phyloP scores from a whole-genome alignment of 2,888 invertebrate genomes.

The Caenorhabditis panamensis region DNA sequence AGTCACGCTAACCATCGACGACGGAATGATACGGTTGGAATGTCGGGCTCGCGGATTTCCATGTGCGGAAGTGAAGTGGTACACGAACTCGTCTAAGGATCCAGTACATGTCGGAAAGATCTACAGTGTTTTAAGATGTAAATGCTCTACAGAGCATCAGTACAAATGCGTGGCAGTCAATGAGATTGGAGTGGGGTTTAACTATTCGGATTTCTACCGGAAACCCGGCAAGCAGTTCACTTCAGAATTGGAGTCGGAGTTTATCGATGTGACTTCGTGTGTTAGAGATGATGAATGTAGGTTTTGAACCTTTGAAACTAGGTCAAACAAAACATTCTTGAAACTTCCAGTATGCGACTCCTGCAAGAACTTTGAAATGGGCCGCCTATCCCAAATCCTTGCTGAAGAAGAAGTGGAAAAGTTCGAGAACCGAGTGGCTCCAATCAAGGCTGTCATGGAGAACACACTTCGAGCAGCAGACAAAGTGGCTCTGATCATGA shows the following conservation, averaged over 20 bases:
- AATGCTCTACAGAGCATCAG: constrained; percentile 53
- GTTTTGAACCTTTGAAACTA: too few relatives aligned
- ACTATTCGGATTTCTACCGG: constrained; percentile 62
- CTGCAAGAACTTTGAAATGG: constrained; percentile 69
- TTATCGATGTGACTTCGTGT: constrained; percentile 69
- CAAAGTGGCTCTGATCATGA: constrained; percentile 83
- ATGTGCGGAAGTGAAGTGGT: constrained; percentile 82
- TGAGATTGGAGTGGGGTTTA: constrained; percentile 61
- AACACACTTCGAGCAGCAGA: constrained; percentile 74
- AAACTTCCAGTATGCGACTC: constrained; percentile 69
- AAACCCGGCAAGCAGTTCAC: constrained; percentile 66
- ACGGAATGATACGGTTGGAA: constrained; percentile 65
- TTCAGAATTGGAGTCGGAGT: constrained; percentile 71
- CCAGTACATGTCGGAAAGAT: constrained; percentile 30
- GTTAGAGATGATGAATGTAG: constrained; percentile 62
- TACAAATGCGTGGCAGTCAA: constrained; percentile 64
- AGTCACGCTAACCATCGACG: constrained; percentile 50
- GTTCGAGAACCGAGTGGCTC: not conserved
- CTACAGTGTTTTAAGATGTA: constrained; percentile 57
- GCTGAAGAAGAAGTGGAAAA: constrained; percentile 56
- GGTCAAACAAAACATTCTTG: not conserved
- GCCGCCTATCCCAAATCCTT: constrained; percentile 62
- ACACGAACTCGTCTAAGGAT: constrained; percentile 52
- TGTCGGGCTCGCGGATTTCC: constrained; percentile 82
- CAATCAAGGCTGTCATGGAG: constrained; percentile 13